Percentiles rank a stretch among this genome's conserved stretches.
These are phyloP conservation scores for Drosophila orosa DNA, from an alignment of 1,140 invertebrate species.

Conservation along the genomic window DNA sequence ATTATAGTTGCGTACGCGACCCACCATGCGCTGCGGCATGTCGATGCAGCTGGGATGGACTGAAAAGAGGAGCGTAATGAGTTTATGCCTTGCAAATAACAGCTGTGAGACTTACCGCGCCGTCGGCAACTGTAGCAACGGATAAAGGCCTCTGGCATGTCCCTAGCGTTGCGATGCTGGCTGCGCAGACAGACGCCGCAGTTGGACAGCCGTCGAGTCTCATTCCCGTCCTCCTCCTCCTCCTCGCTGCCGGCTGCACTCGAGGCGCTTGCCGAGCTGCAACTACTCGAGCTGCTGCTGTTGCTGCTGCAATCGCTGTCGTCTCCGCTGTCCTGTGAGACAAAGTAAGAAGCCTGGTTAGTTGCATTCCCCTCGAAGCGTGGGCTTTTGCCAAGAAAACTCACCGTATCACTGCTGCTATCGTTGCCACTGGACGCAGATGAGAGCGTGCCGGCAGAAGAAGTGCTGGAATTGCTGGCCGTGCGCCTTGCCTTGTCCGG, in stretches of 20 bases:
- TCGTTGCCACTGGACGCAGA: conserved; percentile 42
- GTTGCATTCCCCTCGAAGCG: too few relatives aligned
- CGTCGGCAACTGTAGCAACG: conserved; percentile 91
- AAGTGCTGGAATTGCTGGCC: conserved; percentile 44
- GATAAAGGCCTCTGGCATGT: conserved; percentile 86
- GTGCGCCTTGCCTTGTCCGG: conserved; percentile 31
- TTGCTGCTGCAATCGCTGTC: conserved; percentile 63
- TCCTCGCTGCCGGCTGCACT: conserved; percentile 35
- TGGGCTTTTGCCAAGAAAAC: neutral
- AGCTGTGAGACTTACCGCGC: conserved; percentile 86
- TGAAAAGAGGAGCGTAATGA: conserved; percentile 62
- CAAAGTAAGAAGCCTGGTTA: neutral
- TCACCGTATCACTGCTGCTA: conserved; percentile 63
- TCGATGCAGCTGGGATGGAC: conserved; percentile 94
- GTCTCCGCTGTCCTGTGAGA: conserved; percentile 56
- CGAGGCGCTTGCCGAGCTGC: conserved; percentile 35
- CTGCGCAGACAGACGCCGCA: conserved; percentile 85
- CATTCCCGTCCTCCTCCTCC: conserved; percentile 27
- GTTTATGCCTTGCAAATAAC: neutral
- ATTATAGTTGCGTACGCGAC: conserved; percentile 92
- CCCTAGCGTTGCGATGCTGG: conserved; percentile 85
- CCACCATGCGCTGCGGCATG: conserved; percentile 91
- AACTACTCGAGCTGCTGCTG: conserved; percentile 40
- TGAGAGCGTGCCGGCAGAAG: conserved; percentile 21
- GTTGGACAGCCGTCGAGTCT: conserved; percentile 40